Percentiles rank a stretch among this genome's conserved stretches.
These are phyloP conservation scores for Lates calcarifer DNA, from an alignment of 2,113 vertebrate genomes.

Conservation along the genomic window DNA sequence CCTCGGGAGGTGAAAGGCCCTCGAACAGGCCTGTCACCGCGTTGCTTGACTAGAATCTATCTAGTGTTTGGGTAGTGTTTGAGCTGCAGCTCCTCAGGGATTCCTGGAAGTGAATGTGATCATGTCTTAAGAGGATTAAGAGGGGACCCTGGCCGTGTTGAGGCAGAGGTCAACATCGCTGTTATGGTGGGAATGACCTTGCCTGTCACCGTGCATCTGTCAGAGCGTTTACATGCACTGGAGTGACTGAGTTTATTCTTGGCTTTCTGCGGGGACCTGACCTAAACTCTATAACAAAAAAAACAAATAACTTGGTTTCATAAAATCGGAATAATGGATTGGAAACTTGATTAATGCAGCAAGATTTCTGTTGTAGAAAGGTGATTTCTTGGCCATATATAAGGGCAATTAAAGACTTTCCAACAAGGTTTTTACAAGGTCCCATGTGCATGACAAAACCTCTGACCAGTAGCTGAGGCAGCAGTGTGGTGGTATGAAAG, in stretches of 20 bases:
- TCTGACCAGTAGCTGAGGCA: too few relatives aligned
- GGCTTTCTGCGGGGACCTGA: background rate
- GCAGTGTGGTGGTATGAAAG: too few relatives aligned
- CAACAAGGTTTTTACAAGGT: background rate
- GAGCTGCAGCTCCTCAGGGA: constrained; percentile 55
- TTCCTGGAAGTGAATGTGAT: constrained; percentile 61
- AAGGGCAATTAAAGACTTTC: background rate
- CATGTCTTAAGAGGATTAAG: constrained; percentile 68
- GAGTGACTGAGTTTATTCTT: background rate
- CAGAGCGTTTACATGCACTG: background rate
- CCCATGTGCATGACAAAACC: too few relatives aligned
- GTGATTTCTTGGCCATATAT: background rate
- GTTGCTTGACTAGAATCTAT: constrained; percentile 30
- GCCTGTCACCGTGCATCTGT: constrained; percentile 24
- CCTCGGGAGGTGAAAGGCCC: constrained; percentile 55
- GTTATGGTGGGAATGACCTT: constrained; percentile 62
- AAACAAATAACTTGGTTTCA: background rate
- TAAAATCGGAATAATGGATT: background rate
- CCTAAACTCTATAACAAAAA: background rate
- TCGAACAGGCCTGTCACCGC: constrained; percentile 33
- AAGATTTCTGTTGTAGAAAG: background rate
- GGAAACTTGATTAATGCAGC: background rate
- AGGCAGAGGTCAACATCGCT: constrained; percentile 49
- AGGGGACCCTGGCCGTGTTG: constrained; percentile 14
- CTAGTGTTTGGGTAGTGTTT: constrained; percentile 21